Evolutionary conservation across 2,888 invertebrate species (phyloP).

Genomic region (Watsonalla cultraria): DNA sequence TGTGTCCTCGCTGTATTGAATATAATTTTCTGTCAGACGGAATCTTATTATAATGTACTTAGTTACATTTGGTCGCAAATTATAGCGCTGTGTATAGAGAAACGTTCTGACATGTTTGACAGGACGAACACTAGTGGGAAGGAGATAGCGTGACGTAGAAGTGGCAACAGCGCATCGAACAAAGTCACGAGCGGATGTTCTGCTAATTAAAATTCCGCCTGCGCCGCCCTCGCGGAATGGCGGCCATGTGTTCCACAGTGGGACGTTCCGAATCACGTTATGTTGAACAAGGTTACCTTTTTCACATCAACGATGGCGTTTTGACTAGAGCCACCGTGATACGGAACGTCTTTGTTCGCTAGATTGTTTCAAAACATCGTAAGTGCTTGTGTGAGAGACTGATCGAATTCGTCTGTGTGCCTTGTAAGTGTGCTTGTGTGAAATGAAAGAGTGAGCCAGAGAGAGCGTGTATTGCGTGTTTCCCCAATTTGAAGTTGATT

Average conservation of each 20-base stretch:
- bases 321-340: constrained; percentile 36
- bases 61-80: constrained; percentile 37
- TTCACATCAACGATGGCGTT: constrained; percentile 53
- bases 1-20: constrained; percentile 33
- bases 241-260: constrained; percentile 75
- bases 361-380: constrained; percentile 42
- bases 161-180: constrained; percentile 70
- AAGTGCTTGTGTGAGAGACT: constrained; percentile 58
- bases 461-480: constrained; percentile 52
- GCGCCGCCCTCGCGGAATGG: constrained; percentile 78
- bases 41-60: constrained; percentile 42
- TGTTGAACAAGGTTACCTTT: constrained; percentile 75
- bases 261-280: constrained; percentile 72
- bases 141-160: constrained; percentile 52
- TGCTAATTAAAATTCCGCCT: constrained; percentile 80
- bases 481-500: constrained; percentile 48
- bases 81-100: constrained; percentile 32
- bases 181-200: constrained; percentile 77
- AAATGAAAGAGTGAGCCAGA: constrained; percentile 42
- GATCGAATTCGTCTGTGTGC: constrained; percentile 50
- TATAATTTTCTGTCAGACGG: constrained; percentile 29
- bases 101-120: constrained; percentile 33
- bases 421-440: constrained; percentile 25
- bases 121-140: constrained; percentile 42
- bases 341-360: constrained; percentile 48